Base-by-base conservation (phyloP, 2,888 invertebrate species). In the Machimus atricapillus region DNA sequence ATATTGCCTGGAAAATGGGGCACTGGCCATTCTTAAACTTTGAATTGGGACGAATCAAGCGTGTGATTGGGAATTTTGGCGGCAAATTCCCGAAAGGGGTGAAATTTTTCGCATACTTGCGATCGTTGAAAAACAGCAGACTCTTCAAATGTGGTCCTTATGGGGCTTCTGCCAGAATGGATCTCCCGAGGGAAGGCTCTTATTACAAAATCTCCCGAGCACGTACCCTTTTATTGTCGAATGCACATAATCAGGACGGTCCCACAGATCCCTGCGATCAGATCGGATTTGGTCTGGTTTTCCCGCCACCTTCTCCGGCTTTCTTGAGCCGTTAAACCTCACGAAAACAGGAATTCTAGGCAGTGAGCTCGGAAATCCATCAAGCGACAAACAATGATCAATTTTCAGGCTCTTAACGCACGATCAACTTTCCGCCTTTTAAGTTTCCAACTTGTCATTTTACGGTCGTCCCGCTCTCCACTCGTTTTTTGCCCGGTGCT, bases 331-430 rank as follows among this genome's bases (percentile, higher is more conserved):
- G 66, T 66, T 58, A 27, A 82, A 58, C 82, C 82, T 66, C 40
- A 82, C 66, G 82, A 82, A 66, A 82, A 82, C 82, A 82, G 82
- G 82, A 82, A 82, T 82, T 82, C 82, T 58, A 82, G 58, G 19
- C 58, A 66, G 56, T 82, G 82, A 82, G n/a, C 82, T 58, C 58
- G 37, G 52, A 58, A 82, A 37, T 82, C 82, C 86, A 86, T 87
- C 86, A 87, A 87, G 86, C 83, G 87, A 87, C 86, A 87, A 87
- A 87, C 79, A 87, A 87, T 86, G 87, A 87, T 87, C 87, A 87
- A 87, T 87, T 87, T 87, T 87, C 86, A 86, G 82, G 81, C 81
- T 87, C 87, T 86, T 87, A 86, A 87, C 87, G 87, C 87, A 87
- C 87, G 87, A 87, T 86, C 86, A 82, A 19, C 66, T 82, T 82